These are phyloP conservation scores for Ganaspis sp. DNA, from an alignment of 1,140 invertebrate species.

Conservation along the genomic window DNA sequence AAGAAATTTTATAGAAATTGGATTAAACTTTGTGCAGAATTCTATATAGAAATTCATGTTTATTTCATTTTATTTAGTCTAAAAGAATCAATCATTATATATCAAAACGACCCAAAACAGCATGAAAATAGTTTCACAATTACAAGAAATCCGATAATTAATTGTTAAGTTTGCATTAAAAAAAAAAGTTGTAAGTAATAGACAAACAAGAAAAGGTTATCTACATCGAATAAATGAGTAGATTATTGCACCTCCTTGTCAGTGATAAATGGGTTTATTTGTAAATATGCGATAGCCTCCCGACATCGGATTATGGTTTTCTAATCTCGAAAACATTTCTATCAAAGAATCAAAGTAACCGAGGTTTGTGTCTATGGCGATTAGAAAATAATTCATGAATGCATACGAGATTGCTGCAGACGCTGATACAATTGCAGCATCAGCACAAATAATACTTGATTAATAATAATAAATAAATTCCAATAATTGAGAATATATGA, in stretches of 20 bases:
- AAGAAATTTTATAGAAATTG: no score
- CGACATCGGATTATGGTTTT: conserved; percentile 17
- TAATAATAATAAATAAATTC: no score
- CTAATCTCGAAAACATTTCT: not conserved
- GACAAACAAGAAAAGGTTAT: not conserved
- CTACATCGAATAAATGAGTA: not conserved
- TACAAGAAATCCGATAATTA: not conserved
- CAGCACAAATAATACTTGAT: no score
- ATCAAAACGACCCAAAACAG: no score
- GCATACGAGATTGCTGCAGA: not conserved
- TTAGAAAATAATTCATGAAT: conserved; percentile 4
- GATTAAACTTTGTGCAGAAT: no score
- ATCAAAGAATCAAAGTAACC: not conserved
- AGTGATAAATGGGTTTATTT: conserved; percentile 15
- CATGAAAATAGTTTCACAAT: not conserved
- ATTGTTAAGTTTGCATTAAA: not conserved
- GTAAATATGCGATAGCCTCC: conserved; percentile 10
- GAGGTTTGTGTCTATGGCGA: not conserved
- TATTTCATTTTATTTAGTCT: no score
- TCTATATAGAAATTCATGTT: no score
- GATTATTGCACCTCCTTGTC: conserved; percentile 4
- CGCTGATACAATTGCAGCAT: not conserved
- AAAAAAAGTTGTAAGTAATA: not conserved
- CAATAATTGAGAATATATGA: no score
- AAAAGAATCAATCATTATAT: no score